phyloP scores from a whole-genome alignment of 2,113 vertebrate species.

The Alexandromys fortis region DNA sequence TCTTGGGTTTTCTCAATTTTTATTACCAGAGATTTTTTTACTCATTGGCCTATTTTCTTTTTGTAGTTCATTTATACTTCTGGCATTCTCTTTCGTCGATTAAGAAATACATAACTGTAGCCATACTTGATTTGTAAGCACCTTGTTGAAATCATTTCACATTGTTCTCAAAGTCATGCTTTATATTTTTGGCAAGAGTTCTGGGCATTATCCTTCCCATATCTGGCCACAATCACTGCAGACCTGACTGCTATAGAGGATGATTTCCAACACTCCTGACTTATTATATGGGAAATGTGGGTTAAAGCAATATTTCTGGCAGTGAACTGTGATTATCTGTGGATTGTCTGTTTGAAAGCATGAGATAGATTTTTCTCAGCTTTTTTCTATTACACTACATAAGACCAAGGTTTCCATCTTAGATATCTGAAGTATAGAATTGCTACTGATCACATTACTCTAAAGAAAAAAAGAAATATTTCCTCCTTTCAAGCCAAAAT shows the following conservation, averaged over 20 bases:
- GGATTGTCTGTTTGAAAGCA: slow-evolving; percentile 64
- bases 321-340: slow-evolving; percentile 71
- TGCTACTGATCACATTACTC: slow-evolving; percentile 63
- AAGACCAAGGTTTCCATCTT: slow-evolving; percentile 62
- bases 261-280: slow-evolving; percentile 39
- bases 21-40: not conserved
- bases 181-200: slow-evolving; percentile 19
- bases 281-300: slow-evolving; percentile 58
- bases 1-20: not conserved
- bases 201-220: not conserved
- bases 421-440: slow-evolving; percentile 67
- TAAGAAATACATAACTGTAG: not conserved
- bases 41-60: not conserved
- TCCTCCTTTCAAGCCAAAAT: slow-evolving; percentile 56
- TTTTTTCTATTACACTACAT: slow-evolving; percentile 69
- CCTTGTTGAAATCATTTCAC: not conserved
- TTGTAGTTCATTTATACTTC: not conserved
- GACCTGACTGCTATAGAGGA: not conserved
- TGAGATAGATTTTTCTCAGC: slow-evolving; percentile 68
- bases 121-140: not conserved
- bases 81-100: not conserved
- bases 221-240: not conserved
- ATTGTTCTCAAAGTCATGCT: not conserved
- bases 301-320: slow-evolving; percentile 69
- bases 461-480: slow-evolving; percentile 42